These are phyloP conservation scores for Myotis pilosus DNA, from an alignment of 2,797 vertebrate species.

Conservation along the genomic window DNA sequence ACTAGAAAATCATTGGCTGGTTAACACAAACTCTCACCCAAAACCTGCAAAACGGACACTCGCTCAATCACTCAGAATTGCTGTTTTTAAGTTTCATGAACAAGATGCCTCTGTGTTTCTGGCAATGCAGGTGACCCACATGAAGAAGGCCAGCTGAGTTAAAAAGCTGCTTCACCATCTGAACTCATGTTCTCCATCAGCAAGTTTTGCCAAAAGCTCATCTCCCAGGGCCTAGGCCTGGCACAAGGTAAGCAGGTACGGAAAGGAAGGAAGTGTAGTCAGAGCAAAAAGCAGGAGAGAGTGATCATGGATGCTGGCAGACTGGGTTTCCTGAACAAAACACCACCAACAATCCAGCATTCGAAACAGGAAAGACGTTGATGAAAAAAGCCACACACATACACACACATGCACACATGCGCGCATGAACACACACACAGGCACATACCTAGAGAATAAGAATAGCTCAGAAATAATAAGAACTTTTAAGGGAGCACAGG, in stretches of 20 bases:
- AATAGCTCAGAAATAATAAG: neutral
- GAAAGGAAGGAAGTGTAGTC: neutral
- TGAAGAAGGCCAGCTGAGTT: constrained; percentile 16
- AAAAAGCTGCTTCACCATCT: neutral
- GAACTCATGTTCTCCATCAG: constrained; percentile 34
- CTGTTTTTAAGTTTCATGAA: constrained; percentile 46
- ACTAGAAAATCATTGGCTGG: neutral
- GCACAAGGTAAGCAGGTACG: neutral
- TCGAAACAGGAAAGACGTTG: neutral
- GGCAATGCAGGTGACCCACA: neutral
- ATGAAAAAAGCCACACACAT: neutral
- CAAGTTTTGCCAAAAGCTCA: neutral
- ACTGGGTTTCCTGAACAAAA: neutral
- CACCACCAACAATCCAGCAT: neutral
- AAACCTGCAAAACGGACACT: neutral
- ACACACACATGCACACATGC: neutral
- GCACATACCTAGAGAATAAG: neutral
- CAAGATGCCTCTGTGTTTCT: constrained; percentile 23
- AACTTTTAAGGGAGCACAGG: neutral
- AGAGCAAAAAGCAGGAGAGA: neutral
- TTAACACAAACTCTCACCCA: neutral
- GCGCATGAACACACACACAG: rapidly evolving
- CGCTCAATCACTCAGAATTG: neutral
- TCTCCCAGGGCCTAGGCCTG: neutral
- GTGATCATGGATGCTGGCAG: neutral